Percentiles rank a stretch among this genome's conserved stretches.
These are phyloP conservation scores for Asarcornis scutulata DNA, from an alignment of 2,113 vertebrate species.

Conservation along the genomic window DNA sequence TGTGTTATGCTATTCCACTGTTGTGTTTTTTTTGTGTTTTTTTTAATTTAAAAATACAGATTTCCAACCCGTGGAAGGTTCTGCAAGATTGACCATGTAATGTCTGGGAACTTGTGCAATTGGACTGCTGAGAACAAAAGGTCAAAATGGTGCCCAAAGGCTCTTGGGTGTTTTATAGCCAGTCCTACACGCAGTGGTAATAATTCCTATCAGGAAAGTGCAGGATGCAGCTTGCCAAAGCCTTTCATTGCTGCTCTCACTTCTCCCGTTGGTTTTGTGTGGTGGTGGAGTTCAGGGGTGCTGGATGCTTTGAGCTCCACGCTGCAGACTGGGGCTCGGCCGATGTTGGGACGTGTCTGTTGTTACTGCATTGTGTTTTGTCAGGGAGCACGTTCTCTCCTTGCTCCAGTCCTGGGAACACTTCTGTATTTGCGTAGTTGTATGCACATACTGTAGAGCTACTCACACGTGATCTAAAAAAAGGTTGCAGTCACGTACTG, in stretches of 20 bases:
- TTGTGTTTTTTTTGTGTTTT: no score
- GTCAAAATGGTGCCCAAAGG: neutral
- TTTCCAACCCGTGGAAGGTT: neutral
- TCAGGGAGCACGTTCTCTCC: neutral
- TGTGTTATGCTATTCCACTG: neutral
- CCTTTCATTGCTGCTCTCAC: neutral
- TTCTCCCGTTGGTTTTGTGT: neutral
- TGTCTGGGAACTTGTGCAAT: neutral
- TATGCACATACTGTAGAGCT: neutral
- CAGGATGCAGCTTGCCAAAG: neutral
- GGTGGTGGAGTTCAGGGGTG: neutral
- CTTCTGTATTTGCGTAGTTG: neutral
- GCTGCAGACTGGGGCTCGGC: rapidly evolving
- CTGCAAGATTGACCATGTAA: neutral
- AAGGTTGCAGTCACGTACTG: neutral
- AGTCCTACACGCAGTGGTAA: neutral
- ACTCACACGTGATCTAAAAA: neutral
- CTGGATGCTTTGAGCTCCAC: rapidly evolving
- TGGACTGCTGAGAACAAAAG: neutral
- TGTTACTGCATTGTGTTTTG: neutral
- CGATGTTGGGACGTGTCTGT: neutral
- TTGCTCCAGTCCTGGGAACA: neutral
- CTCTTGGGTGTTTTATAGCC: neutral
- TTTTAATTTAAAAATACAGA: neutral
- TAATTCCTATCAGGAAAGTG: neutral